A percentile compares a stretch with the other conserved stretches of the same genome.
phyloP scores from a whole-genome alignment of 2,113 vertebrate species.

The Setophaga coronata region DNA sequence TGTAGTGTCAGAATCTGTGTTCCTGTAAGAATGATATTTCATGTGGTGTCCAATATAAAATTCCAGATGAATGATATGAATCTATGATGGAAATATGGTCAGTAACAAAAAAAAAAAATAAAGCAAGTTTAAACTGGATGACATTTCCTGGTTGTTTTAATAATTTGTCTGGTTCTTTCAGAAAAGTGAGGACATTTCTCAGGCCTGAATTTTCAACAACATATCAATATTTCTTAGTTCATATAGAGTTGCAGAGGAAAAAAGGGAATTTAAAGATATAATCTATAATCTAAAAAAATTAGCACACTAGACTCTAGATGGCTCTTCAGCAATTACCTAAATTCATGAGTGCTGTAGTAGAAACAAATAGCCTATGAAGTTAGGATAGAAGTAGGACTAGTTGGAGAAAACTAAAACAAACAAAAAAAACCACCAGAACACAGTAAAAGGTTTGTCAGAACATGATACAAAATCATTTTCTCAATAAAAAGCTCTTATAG shows the following conservation, averaged over 20 bases:
- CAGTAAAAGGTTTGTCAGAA: not conserved
- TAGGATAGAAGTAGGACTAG: not conserved
- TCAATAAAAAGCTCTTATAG: not conserved
- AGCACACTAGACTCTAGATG: not conserved
- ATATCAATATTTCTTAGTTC: not conserved
- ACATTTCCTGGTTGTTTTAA: not conserved
- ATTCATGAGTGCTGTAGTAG: not conserved
- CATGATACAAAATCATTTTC: not conserved
- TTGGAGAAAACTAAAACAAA: not conserved
- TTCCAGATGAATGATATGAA: not conserved
- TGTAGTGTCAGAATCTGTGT: not conserved
- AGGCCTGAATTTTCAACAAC: not conserved
- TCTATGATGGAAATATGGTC: not conserved
- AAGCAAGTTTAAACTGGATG: not conserved
- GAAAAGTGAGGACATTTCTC: not conserved
- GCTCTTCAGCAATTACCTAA: not conserved
- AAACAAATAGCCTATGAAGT: not conserved
- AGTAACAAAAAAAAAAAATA: not conserved
- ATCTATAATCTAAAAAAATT: not conserved
- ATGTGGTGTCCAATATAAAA: not conserved
- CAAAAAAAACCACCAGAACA: not conserved
- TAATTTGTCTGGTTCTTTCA: not conserved
- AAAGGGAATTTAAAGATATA: not conserved
- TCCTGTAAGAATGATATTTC: not conserved
- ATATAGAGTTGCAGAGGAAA: not conserved